A percentile compares a stretch with the other conserved stretches of the same genome.
These are phyloP conservation scores for Ardeotis arabs DNA, from an alignment of 2,113 vertebrate genomes.

Conservation along the genomic window DNA sequence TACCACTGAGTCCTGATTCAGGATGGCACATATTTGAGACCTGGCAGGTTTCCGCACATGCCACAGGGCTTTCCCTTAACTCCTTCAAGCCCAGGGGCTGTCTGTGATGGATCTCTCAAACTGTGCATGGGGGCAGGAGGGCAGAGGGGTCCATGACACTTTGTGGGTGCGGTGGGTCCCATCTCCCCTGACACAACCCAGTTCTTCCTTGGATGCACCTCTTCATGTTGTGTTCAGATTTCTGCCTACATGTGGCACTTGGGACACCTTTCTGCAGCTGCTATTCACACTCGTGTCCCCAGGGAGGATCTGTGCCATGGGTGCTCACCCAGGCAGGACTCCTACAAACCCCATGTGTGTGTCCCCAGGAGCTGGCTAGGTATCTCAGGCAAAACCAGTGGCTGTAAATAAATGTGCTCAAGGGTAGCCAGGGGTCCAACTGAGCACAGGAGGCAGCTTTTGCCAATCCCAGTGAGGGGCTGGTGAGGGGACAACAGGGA, in stretches of 20 bases:
- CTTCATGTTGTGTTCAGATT: not conserved
- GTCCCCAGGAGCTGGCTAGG: not conserved
- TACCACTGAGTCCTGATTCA: not conserved
- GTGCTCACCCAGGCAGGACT: not conserved
- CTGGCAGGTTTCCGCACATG: not conserved
- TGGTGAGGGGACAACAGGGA: not conserved
- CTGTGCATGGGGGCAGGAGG: not conserved
- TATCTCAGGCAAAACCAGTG: not conserved
- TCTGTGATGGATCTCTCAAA: not conserved
- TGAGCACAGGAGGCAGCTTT: fast-evolving
- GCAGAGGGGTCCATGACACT: not conserved
- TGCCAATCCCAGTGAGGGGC: not conserved
- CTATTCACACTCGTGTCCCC: not conserved
- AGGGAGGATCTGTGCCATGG: not conserved
- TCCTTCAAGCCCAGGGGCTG: not conserved
- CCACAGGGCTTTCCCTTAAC: no score
- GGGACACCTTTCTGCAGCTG: not conserved
- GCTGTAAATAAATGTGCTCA: not conserved
- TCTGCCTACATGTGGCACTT: not conserved
- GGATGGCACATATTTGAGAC: not conserved
- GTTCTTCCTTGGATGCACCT: not conserved
- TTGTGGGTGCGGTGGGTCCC: not conserved
- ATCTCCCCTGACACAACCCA: not conserved
- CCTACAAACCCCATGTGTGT: not conserved
- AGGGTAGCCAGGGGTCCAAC: not conserved